A percentile compares a stretch with the other conserved stretches of the same genome.
Evolutionary conservation across 2,888 invertebrate species (phyloP).

Genomic region (Gisinianus flammeolus): DNA sequence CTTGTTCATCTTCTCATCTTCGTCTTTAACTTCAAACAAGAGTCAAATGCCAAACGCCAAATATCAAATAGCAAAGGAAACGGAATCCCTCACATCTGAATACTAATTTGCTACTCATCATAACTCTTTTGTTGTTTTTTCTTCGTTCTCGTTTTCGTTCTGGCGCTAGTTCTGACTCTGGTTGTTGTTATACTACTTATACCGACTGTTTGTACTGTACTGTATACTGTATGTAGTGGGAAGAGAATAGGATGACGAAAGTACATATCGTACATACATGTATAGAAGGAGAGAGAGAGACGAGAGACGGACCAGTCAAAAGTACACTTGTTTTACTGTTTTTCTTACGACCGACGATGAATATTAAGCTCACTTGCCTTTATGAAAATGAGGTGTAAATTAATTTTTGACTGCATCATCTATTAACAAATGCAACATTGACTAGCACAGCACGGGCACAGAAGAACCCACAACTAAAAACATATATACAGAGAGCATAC

Average conservation of each 20-base stretch:
- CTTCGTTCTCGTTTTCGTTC: not conserved
- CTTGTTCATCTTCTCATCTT: not conserved
- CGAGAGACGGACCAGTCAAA: too few relatives aligned
- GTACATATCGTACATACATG: too few relatives aligned
- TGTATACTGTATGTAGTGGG: not conserved
- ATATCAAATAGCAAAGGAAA: too few relatives aligned
- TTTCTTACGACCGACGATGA: constrained; percentile 12
- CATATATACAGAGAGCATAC: not conserved
- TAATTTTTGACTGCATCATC: constrained; percentile 29
- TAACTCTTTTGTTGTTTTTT: not conserved
- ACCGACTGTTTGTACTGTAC: too few relatives aligned
- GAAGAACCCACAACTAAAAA: constrained; percentile 4
- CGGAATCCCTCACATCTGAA: constrained; percentile 3
- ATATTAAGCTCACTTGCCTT: constrained; percentile 11
- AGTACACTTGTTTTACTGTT: constrained; percentile 4
- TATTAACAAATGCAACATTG: too few relatives aligned
- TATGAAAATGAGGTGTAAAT: constrained; percentile 34
- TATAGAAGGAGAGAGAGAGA: too few relatives aligned
- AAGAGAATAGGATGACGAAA: not conserved
- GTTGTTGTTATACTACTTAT: not conserved
- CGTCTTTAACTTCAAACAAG: not conserved
- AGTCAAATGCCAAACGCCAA: too few relatives aligned
- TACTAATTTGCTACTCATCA: not conserved
- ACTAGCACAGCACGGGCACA: too few relatives aligned
- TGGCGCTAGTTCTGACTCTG: not conserved